Evolutionary conservation across 2,113 vertebrate species (phyloP), one percentile per base, ranked within the genome.

Genomic region (Gobio gobio): DNA sequence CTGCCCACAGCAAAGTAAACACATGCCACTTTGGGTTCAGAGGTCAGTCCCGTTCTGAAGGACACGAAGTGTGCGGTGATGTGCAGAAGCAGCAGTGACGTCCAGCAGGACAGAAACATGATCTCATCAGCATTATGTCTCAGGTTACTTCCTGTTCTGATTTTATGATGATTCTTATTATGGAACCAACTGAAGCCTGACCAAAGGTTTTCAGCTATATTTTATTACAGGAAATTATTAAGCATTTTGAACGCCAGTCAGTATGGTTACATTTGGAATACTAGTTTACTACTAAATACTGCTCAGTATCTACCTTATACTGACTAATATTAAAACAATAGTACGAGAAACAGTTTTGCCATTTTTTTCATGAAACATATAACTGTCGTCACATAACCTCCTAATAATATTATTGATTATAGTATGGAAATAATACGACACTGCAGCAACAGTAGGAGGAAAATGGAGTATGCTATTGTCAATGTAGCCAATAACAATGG

Each of bases 31-130:
- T 47, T 6, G 14, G 26, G 26, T 81, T 81, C 61, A 81, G 79
- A 47, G 43, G n/a, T 81, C 63, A 81, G 45, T 68, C n/a, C 2
- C 5, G 26, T 81, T 80, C 18, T 81, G 24, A 81, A 81, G 79
- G 59, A 51, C 78, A 81, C 61, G 61, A 80, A 47, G 78, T 64
- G 54, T 63, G 6, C 2, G 16, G 29, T 78, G 76, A 78, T 79
- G 58, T 63, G 77, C 77, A 63, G 56, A 79, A 45, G 22, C 56
- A 24, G 36, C 36, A 59, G 76, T 24, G 33, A 61, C 9, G 22
- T 63, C 36, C 58, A 79, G 40, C 2, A 1, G 78, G n/a, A 64
- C 58, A 47, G 78, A 36, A 66, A 68, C 45, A 81, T 68, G 45
- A 81, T 84, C 58, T 61, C 29, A 66, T 80, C 18, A 54, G 10